Evolutionary conservation across 1,140 invertebrate species (phyloP).

Genomic region (Calephelis virginiensis): DNA sequence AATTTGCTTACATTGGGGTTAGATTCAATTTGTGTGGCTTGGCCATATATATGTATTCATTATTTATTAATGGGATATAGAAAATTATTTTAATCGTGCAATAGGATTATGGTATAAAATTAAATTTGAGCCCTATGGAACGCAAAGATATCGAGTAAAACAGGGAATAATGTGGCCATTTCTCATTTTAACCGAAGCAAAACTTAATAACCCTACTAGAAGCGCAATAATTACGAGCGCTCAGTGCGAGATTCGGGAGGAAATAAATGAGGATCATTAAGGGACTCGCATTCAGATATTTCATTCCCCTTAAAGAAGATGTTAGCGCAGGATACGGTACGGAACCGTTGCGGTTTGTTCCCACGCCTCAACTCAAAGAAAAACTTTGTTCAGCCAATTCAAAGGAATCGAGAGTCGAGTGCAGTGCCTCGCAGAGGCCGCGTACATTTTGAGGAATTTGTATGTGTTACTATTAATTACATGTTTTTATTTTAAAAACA

Average conservation of each 20-base stretch:
- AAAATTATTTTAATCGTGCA: slow-evolving; percentile 67
- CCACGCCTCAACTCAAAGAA: slow-evolving; percentile 62
- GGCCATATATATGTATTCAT: no score
- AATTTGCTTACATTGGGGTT: no score
- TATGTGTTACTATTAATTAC: no score
- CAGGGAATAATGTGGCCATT: slow-evolving; percentile 67
- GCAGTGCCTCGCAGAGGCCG: slow-evolving; percentile 26
- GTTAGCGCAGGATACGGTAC: slow-evolving; percentile 51
- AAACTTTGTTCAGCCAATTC: slow-evolving; percentile 20
- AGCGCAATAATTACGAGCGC: slow-evolving; percentile 73
- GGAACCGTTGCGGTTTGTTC: slow-evolving; percentile 56
- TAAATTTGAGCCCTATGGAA: slow-evolving; percentile 64
- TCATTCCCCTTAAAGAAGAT: slow-evolving; percentile 73
- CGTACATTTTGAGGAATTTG: no score
- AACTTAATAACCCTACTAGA: slow-evolving; percentile 76
- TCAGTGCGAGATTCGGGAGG: slow-evolving; percentile 70
- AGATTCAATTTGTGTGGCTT: no score
- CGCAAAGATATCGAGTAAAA: slow-evolving; percentile 67
- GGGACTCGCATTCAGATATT: slow-evolving; percentile 75
- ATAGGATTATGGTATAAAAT: slow-evolving; percentile 62
- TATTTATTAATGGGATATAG: no score
- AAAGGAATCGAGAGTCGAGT: neutral
- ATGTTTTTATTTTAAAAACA: neutral
- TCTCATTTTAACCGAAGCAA: slow-evolving; percentile 76
- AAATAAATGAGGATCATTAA: slow-evolving; percentile 75